These are phyloP conservation scores for Microctenopoma lineatum DNA, from an alignment of 2,797 vertebrate genomes.

Conservation along the genomic window DNA sequence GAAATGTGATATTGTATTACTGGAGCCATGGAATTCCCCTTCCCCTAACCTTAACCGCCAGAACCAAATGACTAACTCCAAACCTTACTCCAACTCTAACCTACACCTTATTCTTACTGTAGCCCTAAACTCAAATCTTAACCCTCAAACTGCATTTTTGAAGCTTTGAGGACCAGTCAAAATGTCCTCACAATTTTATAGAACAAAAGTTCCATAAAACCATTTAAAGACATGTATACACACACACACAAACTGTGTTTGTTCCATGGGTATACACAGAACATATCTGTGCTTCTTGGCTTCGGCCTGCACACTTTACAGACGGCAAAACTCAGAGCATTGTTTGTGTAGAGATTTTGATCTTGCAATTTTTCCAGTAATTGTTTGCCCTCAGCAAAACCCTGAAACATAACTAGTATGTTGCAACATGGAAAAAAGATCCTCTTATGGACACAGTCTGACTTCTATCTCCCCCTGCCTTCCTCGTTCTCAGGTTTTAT, in stretches of 20 bases:
- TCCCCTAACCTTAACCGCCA: too few relatives aligned
- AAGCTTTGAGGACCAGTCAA: neutral
- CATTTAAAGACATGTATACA: neutral
- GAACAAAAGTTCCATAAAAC: too few relatives aligned
- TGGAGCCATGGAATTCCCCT: neutral
- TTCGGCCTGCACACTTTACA: constrained; percentile 17
- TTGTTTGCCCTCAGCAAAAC: constrained; percentile 63
- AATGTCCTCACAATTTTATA: too few relatives aligned
- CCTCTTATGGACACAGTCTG: constrained; percentile 53
- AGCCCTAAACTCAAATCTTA: neutral
- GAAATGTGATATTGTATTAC: neutral
- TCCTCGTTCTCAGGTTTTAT: constrained; percentile 51
- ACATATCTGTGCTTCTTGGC: constrained; percentile 31
- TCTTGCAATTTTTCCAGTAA: constrained; percentile 63
- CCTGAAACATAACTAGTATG: constrained; percentile 60
- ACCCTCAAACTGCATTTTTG: neutral
- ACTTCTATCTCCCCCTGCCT: constrained; percentile 36
- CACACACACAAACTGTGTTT: constrained; percentile 2
- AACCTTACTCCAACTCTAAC: too few relatives aligned
- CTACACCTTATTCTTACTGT: neutral
- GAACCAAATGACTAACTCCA: too few relatives aligned
- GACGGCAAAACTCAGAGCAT: constrained; percentile 21
- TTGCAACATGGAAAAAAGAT: constrained; percentile 61
- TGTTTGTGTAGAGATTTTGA: constrained; percentile 43
- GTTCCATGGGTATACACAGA: neutral